Base-by-base conservation (phyloP, 2,113 vertebrate genomes). In the Tiliqua scincoides region DNA sequence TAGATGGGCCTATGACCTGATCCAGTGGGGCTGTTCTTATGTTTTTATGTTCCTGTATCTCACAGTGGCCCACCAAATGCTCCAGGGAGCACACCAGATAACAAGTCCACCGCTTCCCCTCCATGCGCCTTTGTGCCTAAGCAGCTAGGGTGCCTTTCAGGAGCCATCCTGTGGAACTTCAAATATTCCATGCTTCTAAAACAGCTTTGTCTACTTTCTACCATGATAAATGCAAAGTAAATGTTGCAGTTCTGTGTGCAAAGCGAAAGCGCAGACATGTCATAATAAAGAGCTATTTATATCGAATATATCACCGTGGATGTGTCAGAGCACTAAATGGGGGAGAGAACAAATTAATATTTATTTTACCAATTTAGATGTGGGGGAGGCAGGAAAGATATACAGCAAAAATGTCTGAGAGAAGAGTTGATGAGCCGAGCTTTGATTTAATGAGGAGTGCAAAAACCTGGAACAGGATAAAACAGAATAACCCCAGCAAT, bases 271-370 rank as follows among this genome's bases (percentile, higher is more conserved):
- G 72, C 76, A 79, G 67, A 72, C 67, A 52, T 72, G 67, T 40
- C n/a, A 67, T 52, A 79, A 86, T 86, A 48, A 79, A 62, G 67
- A 63, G 40, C 76, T 86, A 79, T 86, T 86, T 86, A 72, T 85
- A 85, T 48, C 52, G 3, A 25, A 15, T 85, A 12, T 70, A 43
- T 72, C 37, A 48, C 75, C 54, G 61, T 86, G 40, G 14, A 48
- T 86, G 54, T 79, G 67, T 72, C 76, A 79, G 54, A 62, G 76
- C 67, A 21, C 37, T 79, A 79, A 86, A 86, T 86, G 72, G 32
- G 84, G 30, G 43, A 79, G 72, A 65, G 57, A 72, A 27, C 76
- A 73, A 48, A 57, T 79, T 86, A 86, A 86, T 86, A 72, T 86
- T 79, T 86, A 79, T 79, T 73, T 86, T 79, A 73, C 20, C 76